Evolutionary conservation across 2,888 invertebrate genomes (phyloP).

Genomic region (Caenorhabditis macrosperma): DNA sequence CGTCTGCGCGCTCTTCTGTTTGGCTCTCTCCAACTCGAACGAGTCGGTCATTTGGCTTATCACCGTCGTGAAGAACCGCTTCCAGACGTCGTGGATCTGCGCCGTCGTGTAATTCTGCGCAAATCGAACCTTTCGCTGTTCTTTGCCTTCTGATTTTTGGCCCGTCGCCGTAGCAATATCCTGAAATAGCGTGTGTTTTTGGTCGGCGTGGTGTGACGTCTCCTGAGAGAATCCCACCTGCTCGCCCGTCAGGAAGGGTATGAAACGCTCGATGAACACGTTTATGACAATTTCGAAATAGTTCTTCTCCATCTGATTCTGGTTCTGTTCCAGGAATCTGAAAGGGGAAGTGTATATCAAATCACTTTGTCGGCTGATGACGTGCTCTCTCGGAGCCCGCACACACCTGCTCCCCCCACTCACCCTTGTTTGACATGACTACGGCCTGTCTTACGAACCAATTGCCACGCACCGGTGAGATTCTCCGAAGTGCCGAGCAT

Average conservation of each 20-base stretch:
- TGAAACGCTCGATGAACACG: slow-evolving; percentile 72
- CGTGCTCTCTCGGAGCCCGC: no score
- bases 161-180: slow-evolving; percentile 64
- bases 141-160: slow-evolving; percentile 63
- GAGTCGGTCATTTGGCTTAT: slow-evolving; percentile 76
- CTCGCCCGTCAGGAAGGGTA: slow-evolving; percentile 78
- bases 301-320: slow-evolving; percentile 78
- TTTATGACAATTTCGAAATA: slow-evolving; percentile 78
- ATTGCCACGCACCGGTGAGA: slow-evolving; percentile 79
- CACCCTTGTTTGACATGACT: slow-evolving; percentile 70
- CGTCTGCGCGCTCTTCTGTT: slow-evolving; percentile 72
- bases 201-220: not conserved
- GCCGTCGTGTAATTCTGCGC: slow-evolving; percentile 73
- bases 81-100: slow-evolving; percentile 75
- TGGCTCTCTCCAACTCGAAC: slow-evolving; percentile 78
- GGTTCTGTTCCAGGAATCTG: slow-evolving; percentile 77
- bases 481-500: slow-evolving; percentile 80
- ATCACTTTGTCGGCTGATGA: not conserved
- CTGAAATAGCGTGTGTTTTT: slow-evolving; percentile 43
- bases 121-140: slow-evolving; percentile 75
- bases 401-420: not conserved
- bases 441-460: slow-evolving; percentile 78
- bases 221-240: slow-evolving; percentile 63
- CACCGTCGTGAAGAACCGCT: slow-evolving; percentile 63
- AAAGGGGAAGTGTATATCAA: slow-evolving; percentile 23